Evolutionary conservation across 2,113 vertebrate species (phyloP).

Genomic region (Lipophrys pholis): DNA sequence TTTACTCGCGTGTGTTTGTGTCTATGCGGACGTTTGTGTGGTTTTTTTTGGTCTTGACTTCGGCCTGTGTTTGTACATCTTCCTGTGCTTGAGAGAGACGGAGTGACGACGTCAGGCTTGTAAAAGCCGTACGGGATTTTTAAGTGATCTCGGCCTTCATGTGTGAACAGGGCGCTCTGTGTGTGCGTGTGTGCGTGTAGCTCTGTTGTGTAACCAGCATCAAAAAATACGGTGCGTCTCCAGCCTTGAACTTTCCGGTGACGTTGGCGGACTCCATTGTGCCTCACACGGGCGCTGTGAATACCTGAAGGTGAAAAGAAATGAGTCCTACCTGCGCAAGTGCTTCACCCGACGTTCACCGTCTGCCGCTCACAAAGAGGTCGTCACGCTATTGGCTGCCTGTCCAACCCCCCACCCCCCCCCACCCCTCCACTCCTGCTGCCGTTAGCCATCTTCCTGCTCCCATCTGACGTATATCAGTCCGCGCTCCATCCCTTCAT

Average conservation of each 20-base stretch:
- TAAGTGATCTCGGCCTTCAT: no score
- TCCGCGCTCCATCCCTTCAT: constrained; percentile 13
- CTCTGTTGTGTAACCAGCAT: constrained; percentile 18
- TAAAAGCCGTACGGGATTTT: no score
- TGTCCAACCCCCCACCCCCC: no score
- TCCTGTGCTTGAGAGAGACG: no score
- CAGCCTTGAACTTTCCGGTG: constrained; percentile 52
- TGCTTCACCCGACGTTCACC: constrained; percentile 21
- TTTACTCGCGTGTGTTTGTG: no score
- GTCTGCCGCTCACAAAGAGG: constrained; percentile 32
- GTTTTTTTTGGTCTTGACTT: no score
- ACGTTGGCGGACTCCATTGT: constrained; percentile 37
- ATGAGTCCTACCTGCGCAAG: constrained; percentile 51
- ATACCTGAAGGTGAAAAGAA: constrained; percentile 46
- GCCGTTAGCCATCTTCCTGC: constrained; percentile 23
- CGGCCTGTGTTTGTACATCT: no score
- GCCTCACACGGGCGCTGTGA: constrained; percentile 19
- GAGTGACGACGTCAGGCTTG: no score
- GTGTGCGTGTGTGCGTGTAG: constrained; percentile 1
- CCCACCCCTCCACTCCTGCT: constrained; percentile 1
- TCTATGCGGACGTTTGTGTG: no score
- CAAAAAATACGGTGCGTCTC: constrained; percentile 34
- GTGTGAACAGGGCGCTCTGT: no score
- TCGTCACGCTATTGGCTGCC: constrained; percentile 34
- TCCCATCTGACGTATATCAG: constrained; percentile 31